Base-by-base conservation (phyloP, 2,888 invertebrate genomes). In the Drosophila antonietae region DNA sequence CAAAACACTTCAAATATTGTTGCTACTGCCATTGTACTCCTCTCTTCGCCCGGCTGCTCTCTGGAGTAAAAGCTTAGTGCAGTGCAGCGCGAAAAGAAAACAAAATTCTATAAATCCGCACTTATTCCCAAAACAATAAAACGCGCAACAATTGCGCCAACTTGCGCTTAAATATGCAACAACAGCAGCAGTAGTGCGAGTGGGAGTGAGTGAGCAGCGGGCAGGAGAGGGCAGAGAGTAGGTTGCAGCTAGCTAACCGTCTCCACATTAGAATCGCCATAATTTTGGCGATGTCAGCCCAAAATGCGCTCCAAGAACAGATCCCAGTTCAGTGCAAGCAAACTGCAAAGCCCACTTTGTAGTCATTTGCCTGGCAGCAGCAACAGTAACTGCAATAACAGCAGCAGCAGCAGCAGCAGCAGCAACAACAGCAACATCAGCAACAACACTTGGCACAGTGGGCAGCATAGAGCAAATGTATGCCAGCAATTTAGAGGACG, bases 401-500 rank as follows among this genome's bases (percentile, higher is more conserved):
- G 2, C 64, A 58, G 51, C 43, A 43, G 23, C 56, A 63, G 44
- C 49, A 59, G 9, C 49, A 49, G 5, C n/a, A n/a, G n/a, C n/a
- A n/a, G 62, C 37, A 58, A 60, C 28, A 61, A 28, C 55, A 55
- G 2, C 64, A 58, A 49, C 43, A 43, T 20, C 56, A 63, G 44
- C 51, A 51, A 37, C 35, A 47, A 31, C 41, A 41, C 12, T 41
- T 74, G 60, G 62, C 68, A 64, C 80, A 72, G 88, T 87, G 79
- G 84, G 75, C 78, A 80, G 66, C 73, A 63, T 31, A 58, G 69
- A 75, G 68, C 69, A 72, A 88, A 82, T 89, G 89, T 89, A 88
- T 85, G 89, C 90, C 78, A 88, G 83, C 86, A 88, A 85, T 89
- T 85, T 89, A 82, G 84, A 88, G 80, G 89, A 84, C 83, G 79